Percentiles rank a stretch among this genome's conserved stretches.
Conservation (phyloP, 1,140 invertebrate genomes). For the Drosophila azteca region DNA sequence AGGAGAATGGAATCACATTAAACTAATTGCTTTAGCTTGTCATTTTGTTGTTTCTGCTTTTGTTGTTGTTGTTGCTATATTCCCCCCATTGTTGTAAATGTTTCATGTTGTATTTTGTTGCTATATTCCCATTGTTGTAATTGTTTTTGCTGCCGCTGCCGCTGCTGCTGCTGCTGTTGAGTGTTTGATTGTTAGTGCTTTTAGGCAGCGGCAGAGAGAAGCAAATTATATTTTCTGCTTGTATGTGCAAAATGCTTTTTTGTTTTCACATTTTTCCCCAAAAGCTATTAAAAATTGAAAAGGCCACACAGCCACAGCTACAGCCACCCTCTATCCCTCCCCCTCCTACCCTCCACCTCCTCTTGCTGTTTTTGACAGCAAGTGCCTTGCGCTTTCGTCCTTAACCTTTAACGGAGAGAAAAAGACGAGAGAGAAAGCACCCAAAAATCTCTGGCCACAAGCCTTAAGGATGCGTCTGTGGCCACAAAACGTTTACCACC, state of each 20-base stretch:
- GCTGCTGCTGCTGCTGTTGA: constrained; percentile 4
- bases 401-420: too few species aligned
- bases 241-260: constrained; percentile 52
- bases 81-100: background rate
- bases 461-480: too few species aligned
- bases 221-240: constrained; percentile 75
- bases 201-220: constrained; percentile 46
- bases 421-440: too few species aligned
- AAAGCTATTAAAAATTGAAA: constrained; percentile 50
- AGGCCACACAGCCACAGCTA: background rate
- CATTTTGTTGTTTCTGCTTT: constrained; percentile 51
- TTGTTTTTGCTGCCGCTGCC: constrained; percentile 16
- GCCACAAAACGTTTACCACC: too few species aligned
- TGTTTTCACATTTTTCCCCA: constrained; percentile 21
- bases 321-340: background rate
- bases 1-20: constrained; percentile 68
- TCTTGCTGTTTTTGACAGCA: too few species aligned
- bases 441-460: too few species aligned
- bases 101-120: too few species aligned
- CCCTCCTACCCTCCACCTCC: too few species aligned
- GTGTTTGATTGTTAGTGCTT: constrained; percentile 77
- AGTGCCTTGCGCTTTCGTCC: too few species aligned
- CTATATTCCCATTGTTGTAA: too few species aligned
- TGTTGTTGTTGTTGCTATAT: constrained; percentile 21
- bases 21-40: constrained; percentile 83